Conservation (phyloP, 1,140 invertebrate genomes). For the Asbolus verrucosus region DNA sequence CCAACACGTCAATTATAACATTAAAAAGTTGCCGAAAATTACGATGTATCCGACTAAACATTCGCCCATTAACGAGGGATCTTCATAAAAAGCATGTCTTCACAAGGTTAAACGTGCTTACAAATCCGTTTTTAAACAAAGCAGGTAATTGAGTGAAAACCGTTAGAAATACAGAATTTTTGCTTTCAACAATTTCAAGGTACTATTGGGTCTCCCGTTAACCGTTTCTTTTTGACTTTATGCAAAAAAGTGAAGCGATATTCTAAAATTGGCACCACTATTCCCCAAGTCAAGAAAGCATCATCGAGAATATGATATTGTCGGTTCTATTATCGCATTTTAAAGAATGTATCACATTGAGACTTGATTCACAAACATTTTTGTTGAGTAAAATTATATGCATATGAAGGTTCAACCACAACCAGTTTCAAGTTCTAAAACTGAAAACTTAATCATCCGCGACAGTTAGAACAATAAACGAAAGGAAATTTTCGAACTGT, state of each 20-base stretch:
- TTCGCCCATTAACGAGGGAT: too few relatives aligned
- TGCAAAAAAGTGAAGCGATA: background rate
- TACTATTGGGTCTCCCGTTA: background rate
- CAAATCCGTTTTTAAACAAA: background rate
- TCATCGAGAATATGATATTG: background rate
- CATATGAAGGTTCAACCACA: slow-evolving; percentile 13
- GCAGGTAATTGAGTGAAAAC: slow-evolving; percentile 1
- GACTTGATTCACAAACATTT: slow-evolving; percentile 13
- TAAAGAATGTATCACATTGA: slow-evolving; percentile 19
- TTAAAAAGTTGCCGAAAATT: too few relatives aligned
- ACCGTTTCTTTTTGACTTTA: background rate
- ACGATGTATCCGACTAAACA: too few relatives aligned
- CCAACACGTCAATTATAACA: too few relatives aligned
- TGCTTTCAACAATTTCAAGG: slow-evolving; percentile 10
- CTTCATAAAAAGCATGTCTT: too few relatives aligned
- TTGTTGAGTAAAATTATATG: slow-evolving; percentile 26
- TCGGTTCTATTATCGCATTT: slow-evolving; percentile 11
- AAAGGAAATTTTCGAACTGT: too few relatives aligned
- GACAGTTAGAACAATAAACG: too few relatives aligned
- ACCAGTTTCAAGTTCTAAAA: background rate
- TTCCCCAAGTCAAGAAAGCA: too few relatives aligned
- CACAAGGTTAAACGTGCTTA: background rate
- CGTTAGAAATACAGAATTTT: slow-evolving; percentile 5
- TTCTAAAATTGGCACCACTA: too few relatives aligned
- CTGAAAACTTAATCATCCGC: too few relatives aligned